Conservation (phyloP, 1,140 invertebrate genomes). For the Scaptomyza graminum region DNA sequence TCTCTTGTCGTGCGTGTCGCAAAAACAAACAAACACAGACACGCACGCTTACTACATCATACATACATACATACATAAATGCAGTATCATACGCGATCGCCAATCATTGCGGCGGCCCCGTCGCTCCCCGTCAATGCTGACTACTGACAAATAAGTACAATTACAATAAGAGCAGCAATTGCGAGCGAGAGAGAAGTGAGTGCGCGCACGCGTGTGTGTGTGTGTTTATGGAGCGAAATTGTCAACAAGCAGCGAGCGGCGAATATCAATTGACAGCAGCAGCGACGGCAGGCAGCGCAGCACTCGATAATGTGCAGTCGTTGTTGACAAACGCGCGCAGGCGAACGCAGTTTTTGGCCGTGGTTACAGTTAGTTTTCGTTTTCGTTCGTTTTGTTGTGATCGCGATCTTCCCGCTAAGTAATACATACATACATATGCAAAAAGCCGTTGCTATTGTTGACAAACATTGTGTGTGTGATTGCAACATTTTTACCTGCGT, state of each 20-base stretch:
- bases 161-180: conserved; percentile 33
- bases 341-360: background rate
- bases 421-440: background rate
- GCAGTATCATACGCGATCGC: conserved; percentile 41
- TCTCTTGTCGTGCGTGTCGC: conserved; percentile 22
- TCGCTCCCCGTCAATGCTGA: conserved; percentile 2
- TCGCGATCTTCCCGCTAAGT: background rate
- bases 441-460: background rate
- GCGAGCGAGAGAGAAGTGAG: conserved; percentile 27
- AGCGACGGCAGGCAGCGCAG: background rate
- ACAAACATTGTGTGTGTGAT: background rate
- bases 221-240: conserved; percentile 29
- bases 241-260: background rate
- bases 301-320: background rate
- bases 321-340: background rate
- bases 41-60: no score
- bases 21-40: no score
- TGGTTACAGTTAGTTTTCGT: background rate
- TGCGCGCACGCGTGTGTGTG: background rate
- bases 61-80: conserved; percentile 3
- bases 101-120: conserved; percentile 36
- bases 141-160: conserved; percentile 35
- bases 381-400: conserved; percentile 1
- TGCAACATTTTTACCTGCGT: background rate
- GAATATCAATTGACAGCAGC: background rate